Conservation (phyloP, 2,888 invertebrate species). For the Hypsopygia costalis region DNA sequence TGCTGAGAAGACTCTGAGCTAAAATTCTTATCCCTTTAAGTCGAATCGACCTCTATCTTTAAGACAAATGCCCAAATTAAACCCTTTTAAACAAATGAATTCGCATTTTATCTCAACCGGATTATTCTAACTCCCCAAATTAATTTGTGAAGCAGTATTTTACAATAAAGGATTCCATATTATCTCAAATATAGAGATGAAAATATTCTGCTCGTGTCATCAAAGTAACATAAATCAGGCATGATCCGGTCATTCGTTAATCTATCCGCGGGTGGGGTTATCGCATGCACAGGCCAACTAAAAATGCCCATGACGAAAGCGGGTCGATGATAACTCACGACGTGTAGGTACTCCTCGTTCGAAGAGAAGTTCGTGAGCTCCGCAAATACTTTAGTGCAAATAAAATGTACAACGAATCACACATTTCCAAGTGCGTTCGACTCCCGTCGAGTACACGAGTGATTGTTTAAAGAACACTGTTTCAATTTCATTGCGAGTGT, state of each 20-base stretch:
- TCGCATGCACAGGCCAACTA: slow-evolving; percentile 31
- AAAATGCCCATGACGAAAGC: slow-evolving; percentile 32
- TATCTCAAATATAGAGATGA: background rate
- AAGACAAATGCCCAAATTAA: slow-evolving; percentile 11
- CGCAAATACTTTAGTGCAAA: background rate
- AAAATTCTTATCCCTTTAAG: too few species aligned
- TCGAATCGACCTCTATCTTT: background rate
- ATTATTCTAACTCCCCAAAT: slow-evolving; percentile 14
- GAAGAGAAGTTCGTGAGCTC: background rate
- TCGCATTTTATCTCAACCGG: slow-evolving; percentile 14
- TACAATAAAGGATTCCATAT: background rate
- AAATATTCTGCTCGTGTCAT: slow-evolving; percentile 2
- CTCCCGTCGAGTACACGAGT: background rate
- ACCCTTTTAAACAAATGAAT: slow-evolving; percentile 10
- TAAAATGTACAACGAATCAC: background rate
- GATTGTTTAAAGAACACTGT: background rate
- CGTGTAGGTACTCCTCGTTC: slow-evolving; percentile 4
- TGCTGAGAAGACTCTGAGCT: background rate
- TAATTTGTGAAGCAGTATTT: slow-evolving; percentile 9
- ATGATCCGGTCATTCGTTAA: slow-evolving; percentile 30
- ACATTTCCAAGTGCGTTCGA: background rate
- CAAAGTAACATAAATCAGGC: slow-evolving; percentile 32
- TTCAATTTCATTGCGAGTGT: background rate
- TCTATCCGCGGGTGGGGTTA: slow-evolving; percentile 23
- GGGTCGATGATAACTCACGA: slow-evolving; percentile 16